phyloP scores from a whole-genome alignment of 2,113 vertebrate species.

The Talpa occidentalis region DNA sequence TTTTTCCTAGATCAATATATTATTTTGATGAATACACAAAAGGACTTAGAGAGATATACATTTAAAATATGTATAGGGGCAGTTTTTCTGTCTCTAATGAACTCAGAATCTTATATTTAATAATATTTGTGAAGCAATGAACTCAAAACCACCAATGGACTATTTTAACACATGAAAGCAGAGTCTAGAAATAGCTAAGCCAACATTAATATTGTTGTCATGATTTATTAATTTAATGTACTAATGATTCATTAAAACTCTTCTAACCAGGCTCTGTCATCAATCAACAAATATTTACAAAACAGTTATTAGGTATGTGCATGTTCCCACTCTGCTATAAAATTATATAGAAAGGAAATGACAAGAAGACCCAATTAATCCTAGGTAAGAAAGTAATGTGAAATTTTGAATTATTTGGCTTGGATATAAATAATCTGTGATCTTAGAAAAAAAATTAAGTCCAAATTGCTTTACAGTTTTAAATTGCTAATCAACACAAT shows the following conservation, averaged over 20 bases:
- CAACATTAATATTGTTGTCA: conserved; percentile 54
- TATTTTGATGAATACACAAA: background rate
- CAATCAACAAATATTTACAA: conserved; percentile 70
- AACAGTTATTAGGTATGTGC: conserved; percentile 23
- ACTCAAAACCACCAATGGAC: conserved; percentile 18
- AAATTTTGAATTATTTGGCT: conserved; percentile 42
- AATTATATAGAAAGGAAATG: background rate
- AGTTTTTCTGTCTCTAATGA: background rate
- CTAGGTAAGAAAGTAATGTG: background rate
- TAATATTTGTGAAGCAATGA: background rate
- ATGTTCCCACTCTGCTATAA: background rate
- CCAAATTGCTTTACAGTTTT: background rate
- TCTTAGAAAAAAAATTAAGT: background rate
- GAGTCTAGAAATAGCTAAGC: conserved; percentile 34
- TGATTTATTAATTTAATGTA: conserved; percentile 70
- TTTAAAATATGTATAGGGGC: background rate
- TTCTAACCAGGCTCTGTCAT: conserved; percentile 55
- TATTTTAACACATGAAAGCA: background rate
- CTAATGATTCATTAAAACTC: conserved; percentile 65
- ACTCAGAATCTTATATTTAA: conserved; percentile 6
- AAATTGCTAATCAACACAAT: background rate
- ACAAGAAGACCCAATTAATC: background rate
- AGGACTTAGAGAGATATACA: background rate
- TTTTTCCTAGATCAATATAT: background rate
- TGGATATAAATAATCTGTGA: background rate